A percentile compares a stretch with the other conserved stretches of the same genome.
Conservation (phyloP, 2,797 vertebrate genomes). For the Lerista edwardsae region DNA sequence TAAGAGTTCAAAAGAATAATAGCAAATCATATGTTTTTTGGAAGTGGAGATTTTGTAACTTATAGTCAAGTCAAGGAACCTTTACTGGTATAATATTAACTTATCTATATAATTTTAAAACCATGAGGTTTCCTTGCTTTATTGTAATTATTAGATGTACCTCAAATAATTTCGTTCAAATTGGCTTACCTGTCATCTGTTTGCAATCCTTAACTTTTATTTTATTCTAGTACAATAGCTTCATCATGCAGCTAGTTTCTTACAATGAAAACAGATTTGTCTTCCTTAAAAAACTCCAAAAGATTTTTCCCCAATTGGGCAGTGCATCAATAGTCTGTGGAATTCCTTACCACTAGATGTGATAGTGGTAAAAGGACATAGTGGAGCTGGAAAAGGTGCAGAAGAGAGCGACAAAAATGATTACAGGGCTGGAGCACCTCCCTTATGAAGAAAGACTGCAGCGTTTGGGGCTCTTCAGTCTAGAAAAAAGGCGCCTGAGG, state of each 20-base stretch:
- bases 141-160: neutral
- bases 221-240: neutral
- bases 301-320: neutral
- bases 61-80: too few species aligned
- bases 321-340: too few species aligned
- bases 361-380: too few species aligned
- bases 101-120: neutral
- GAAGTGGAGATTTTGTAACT: neutral
- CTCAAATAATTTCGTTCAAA: neutral
- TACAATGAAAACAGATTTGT: neutral
- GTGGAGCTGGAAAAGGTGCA: too few species aligned
- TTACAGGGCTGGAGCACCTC: too few species aligned
- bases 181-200: neutral
- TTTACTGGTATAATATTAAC: too few species aligned
- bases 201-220: neutral
- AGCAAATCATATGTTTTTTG: constrained; percentile 3
- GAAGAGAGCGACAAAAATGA: too few species aligned
- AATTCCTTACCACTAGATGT: too few species aligned
- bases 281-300: neutral
- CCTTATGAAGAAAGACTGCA: too few species aligned
- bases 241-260: neutral
- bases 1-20: constrained; percentile 8
- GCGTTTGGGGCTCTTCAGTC: too few species aligned
- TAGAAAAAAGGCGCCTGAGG: too few species aligned
- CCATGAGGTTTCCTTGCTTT: neutral